phyloP scores from a whole-genome alignment of 2,888 invertebrate species.

The Harpagoxenus sublaevis region DNA sequence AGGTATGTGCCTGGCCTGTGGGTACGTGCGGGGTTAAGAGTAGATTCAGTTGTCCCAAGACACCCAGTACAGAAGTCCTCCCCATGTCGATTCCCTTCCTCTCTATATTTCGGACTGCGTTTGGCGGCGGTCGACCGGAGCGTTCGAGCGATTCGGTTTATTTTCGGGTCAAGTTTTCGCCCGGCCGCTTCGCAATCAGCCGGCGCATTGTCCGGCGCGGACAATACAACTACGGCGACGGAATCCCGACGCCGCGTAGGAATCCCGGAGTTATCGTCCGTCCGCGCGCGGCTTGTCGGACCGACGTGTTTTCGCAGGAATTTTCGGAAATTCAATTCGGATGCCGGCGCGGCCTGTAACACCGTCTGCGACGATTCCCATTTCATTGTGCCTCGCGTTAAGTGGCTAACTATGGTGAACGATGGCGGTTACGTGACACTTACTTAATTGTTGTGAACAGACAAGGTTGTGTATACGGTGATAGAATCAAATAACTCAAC shows the following conservation, averaged over 20 bases:
- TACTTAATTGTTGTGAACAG: neutral
- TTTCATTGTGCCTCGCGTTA: constrained; percentile 16
- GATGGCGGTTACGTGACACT: neutral
- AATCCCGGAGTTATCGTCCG: constrained; percentile 45
- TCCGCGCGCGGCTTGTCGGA: constrained; percentile 35
- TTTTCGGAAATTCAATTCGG: constrained; percentile 80
- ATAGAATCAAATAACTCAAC: neutral
- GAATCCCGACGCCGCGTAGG: constrained; percentile 58
- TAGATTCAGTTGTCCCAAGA: neutral
- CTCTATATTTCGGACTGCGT: constrained; percentile 77
- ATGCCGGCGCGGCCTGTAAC: constrained; percentile 35
- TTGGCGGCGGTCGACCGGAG: constrained; percentile 76
- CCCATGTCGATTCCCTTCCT: constrained; percentile 51
- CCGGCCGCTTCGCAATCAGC: constrained; percentile 83
- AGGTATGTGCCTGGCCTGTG: neutral
- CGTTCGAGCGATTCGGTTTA: constrained; percentile 81
- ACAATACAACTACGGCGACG: constrained; percentile 79
- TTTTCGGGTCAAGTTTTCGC: constrained; percentile 83
- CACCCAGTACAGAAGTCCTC: neutral
- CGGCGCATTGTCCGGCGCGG: constrained; percentile 80
- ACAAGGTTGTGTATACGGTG: neutral
- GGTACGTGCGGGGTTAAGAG: neutral
- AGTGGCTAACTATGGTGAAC: neutral
- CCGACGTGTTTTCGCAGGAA: constrained; percentile 73
- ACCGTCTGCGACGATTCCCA: neutral